A percentile compares a stretch with the other conserved stretches of the same genome.
Evolutionary conservation across 2,113 vertebrate species (phyloP).

Genomic region (Stegastes partitus): DNA sequence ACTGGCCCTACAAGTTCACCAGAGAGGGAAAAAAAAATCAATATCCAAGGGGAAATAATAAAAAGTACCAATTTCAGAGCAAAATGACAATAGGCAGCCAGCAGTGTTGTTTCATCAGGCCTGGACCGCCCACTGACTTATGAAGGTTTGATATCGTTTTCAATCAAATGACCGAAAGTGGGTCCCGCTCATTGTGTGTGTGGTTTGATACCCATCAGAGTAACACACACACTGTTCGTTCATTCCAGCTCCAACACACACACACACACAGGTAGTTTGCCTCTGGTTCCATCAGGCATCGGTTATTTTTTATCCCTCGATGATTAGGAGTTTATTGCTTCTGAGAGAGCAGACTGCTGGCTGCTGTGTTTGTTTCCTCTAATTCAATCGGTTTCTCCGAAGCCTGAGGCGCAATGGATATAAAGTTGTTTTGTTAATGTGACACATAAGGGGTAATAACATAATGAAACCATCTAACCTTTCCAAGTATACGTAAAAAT

Average conservation of each 20-base stretch:
- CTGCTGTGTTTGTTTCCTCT: constrained; percentile 38
- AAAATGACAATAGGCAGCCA: constrained; percentile 48
- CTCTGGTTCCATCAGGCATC: constrained; percentile 3
- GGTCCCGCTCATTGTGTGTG: background rate
- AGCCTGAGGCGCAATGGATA: constrained; percentile 21
- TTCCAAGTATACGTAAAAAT: constrained; percentile 41
- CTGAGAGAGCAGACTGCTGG: constrained; percentile 19
- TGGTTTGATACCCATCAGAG: background rate
- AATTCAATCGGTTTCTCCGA: constrained; percentile 32
- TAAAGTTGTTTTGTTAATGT: constrained; percentile 45
- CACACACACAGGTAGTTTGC: constrained; percentile 8
- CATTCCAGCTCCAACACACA: background rate
- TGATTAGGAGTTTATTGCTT: constrained; percentile 55
- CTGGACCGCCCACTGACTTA: constrained; percentile 43
- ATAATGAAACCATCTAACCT: constrained; percentile 47
- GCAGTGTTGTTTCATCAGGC: constrained; percentile 42
- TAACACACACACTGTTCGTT: background rate
- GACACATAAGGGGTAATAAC: constrained; percentile 27
- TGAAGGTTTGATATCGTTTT: constrained; percentile 55
- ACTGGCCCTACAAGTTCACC: constrained; percentile 49
- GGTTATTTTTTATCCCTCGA: constrained; percentile 28
- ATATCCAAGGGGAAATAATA: constrained; percentile 66
- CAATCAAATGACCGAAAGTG: constrained; percentile 23
- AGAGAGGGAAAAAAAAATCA: constrained; percentile 62
- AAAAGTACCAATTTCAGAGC: constrained; percentile 51